Evolutionary conservation across 2,113 vertebrate genomes (phyloP), one percentile per base, ranked within the genome.

Genomic region (Orycteropus afer): DNA sequence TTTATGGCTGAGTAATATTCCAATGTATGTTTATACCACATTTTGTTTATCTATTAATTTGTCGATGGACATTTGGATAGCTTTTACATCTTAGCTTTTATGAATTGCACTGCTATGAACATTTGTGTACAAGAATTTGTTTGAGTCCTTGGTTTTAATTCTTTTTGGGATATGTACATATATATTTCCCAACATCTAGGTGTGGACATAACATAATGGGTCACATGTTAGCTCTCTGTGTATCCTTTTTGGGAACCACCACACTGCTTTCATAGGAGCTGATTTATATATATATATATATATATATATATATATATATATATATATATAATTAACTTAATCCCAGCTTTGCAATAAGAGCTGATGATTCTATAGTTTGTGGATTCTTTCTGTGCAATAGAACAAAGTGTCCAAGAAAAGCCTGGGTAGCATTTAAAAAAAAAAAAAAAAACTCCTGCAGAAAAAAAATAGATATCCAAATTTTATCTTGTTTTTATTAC

Each of bases 251-350:
- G 45, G n/a, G 47, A 88, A 27, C 6, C 3, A 25, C 4, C 20
- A 4, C 53, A 17, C 13, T 63, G 2, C 90, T 42, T 82, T 55
- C 49, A 7, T 14, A 89, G 69, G 55, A 92, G 45, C 25, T 49
- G 55, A 49, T 20, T 42, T 78, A 85, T 86, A 22, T 69, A 42
- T 61, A 69, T 74, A 40, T 6, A 49, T 93, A n/a, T 78, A 85
- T 86, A 22, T 69, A 42, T 61, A 69, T 74, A 40, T 6, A 49
- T 93, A n/a, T 78, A 85, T 86, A 22, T 69, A 42, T 61, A 69
- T 74, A 40, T 6, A 49, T 93, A n/a, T 91, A 77, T 73, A 65
- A 37, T 74, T n/a, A 47, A 37, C 71, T 89, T n/a, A 85, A 61
- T 77, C 3, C 7, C 17, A 76, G 53, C 8, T 47, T 77, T 80